Evolutionary conservation across 1,140 invertebrate species (phyloP).

Genomic region (Calephelis nemesis): DNA sequence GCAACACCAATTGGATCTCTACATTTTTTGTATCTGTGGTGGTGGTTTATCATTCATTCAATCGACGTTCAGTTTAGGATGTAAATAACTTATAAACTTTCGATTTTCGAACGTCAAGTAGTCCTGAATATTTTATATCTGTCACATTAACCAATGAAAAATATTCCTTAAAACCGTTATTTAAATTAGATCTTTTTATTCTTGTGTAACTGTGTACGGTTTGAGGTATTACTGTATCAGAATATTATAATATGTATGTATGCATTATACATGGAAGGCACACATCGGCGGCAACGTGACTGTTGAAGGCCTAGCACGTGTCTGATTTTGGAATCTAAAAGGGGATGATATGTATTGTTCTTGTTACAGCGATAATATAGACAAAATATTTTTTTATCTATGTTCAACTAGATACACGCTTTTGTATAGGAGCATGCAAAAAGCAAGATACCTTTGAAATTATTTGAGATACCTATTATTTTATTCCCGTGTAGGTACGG

Average conservation of each 20-base stretch:
- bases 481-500: no score
- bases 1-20: no score
- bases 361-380: no score
- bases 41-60: not conserved
- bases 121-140: not conserved
- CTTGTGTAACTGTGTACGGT: constrained; percentile 10
- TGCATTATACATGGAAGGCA: constrained; percentile 4
- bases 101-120: constrained; percentile 1
- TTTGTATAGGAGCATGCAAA: no score
- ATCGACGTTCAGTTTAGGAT: not conserved
- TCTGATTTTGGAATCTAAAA: not conserved
- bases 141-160: constrained; percentile 1
- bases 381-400: no score
- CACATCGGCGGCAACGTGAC: constrained; percentile 19
- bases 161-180: constrained; percentile 8
- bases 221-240: constrained; percentile 3
- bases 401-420: no score
- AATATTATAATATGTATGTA: constrained; percentile 17
- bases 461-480: no score
- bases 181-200: constrained; percentile 7
- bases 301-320: constrained; percentile 1
- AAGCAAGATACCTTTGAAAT: no score
- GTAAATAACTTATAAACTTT: not conserved
- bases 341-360: no score
- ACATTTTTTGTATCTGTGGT: no score